Base-by-base conservation (phyloP, 2,797 vertebrate genomes). In the Falco novaeseelandiae region DNA sequence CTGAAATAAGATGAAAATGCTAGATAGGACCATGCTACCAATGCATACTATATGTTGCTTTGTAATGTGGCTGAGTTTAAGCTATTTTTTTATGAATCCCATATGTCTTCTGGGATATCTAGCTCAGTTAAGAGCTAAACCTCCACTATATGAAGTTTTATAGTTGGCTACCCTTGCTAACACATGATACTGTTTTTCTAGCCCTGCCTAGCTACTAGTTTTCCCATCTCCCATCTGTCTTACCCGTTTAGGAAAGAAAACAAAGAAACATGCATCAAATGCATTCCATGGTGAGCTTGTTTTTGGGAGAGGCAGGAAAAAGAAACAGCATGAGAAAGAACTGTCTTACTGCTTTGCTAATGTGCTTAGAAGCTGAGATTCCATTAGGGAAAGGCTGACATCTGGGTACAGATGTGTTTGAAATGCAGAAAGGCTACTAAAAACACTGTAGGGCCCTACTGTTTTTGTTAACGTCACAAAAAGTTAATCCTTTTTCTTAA, bases 301-400 rank as follows among this genome's bases (percentile, higher is more conserved):
- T 96, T 86, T 90, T 74, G 62, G 89, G 73, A 71, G 74, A 89
- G 54, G 36, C 58, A 82, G 87, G 89, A 79, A 85, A 91, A 86
- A 91, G 85, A 69, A 95, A 87, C 88, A 81, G 72, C 76, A 61
- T 78, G 93, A 86, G 78, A 69, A 87, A 38, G 69, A 71, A 67
- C 74, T 57, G 26, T 90, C 49, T 73, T 72, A 67, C 86, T 94
- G 88, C 80, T 88, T 97, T 96, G 93, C 83, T 93, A 95, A 90
- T 93, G 69, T 79, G 32, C 72, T 83, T 84, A 72, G 93, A 86
- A 88, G 57, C 49, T 93, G 87, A 57, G 91, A 94, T 95, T 89
- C 79, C 52, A 81, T 94, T 87, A 94, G 82, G 82, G 65, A 77
- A 77, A 83, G 59, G 57, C 57, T 95, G 89, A 83, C 55, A 27